Evolutionary conservation across 2,797 vertebrate species (phyloP).

Genomic region (Sebastes nivosus): DNA sequence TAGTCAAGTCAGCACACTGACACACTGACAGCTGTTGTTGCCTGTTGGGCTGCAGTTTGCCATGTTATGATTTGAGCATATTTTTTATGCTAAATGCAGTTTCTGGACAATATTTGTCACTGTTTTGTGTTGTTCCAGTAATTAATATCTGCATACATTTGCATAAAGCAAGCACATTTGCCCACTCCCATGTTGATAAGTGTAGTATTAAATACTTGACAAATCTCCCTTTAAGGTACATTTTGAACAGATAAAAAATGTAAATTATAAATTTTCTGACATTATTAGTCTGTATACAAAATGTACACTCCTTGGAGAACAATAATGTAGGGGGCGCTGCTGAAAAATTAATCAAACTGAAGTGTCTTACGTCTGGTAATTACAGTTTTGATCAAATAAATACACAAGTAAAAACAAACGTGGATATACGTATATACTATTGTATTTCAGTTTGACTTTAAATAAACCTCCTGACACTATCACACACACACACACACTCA

Average conservation of each 20-base stretch:
- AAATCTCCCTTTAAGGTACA: no score
- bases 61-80: no score
- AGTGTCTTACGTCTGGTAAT: neutral
- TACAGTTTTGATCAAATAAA: neutral
- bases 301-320: neutral
- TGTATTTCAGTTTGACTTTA: slow-evolving; percentile 21
- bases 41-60: no score
- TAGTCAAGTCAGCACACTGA: no score
- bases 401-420: neutral
- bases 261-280: slow-evolving; percentile 1
- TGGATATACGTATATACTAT: neutral
- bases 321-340: neutral
- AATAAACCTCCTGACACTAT: slow-evolving; percentile 4
- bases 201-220: no score
- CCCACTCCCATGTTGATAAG: no score
- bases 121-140: no score
- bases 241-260: neutral
- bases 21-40: no score
- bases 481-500: neutral
- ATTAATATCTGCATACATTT: no score
- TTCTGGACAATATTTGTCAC: no score
- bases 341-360: neutral
- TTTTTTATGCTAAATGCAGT: no score
- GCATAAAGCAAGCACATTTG: no score
- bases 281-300: neutral